phyloP scores from a whole-genome alignment of 2,888 invertebrate genomes.

The Horisme vitalbata region DNA sequence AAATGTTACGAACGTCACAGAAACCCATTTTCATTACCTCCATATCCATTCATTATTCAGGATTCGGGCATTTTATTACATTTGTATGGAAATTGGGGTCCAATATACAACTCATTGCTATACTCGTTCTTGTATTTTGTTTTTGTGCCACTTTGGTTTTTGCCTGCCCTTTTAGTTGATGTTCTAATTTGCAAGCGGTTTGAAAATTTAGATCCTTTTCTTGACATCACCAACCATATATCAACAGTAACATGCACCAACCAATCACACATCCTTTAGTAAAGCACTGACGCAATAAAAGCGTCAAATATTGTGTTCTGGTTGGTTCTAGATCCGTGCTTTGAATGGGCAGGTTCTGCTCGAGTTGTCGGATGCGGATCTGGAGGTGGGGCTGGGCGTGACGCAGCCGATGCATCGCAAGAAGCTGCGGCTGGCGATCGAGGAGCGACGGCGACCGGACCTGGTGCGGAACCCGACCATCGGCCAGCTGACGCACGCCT shows the following conservation, averaged over 20 bases:
- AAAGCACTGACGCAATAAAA: conserved; percentile 67
- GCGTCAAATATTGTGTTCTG: conserved; percentile 84
- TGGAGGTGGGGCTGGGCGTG: conserved; percentile 95
- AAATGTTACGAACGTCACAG: conserved; percentile 48
- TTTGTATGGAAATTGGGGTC: conserved; percentile 64
- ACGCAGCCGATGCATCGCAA: conserved; percentile 96
- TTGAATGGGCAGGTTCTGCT: conserved; percentile 92
- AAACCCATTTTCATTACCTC: conserved; percentile 54
- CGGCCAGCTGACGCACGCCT: conserved; percentile 93
- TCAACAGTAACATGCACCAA: neutral
- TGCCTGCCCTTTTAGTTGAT: conserved; percentile 25
- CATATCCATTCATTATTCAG: conserved; percentile 55
- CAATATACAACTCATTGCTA: conserved; percentile 51
- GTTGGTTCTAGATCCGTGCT: conserved; percentile 86
- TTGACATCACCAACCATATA: too few relatives aligned
- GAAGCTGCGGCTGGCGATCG: conserved; percentile 95
- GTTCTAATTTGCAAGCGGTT: too few relatives aligned
- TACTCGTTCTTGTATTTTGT: conserved; percentile 52
- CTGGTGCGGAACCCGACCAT: conserved; percentile 94
- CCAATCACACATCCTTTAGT: conserved; percentile 19
- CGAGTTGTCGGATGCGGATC: conserved; percentile 94
- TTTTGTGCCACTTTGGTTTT: conserved; percentile 50
- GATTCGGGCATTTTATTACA: conserved; percentile 62
- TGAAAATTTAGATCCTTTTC: too few relatives aligned
- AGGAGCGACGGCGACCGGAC: conserved; percentile 94